Percentiles rank a stretch among this genome's conserved stretches.
phyloP scores from a whole-genome alignment of 2,888 invertebrate genomes.

The Pelosia muscerda region DNA sequence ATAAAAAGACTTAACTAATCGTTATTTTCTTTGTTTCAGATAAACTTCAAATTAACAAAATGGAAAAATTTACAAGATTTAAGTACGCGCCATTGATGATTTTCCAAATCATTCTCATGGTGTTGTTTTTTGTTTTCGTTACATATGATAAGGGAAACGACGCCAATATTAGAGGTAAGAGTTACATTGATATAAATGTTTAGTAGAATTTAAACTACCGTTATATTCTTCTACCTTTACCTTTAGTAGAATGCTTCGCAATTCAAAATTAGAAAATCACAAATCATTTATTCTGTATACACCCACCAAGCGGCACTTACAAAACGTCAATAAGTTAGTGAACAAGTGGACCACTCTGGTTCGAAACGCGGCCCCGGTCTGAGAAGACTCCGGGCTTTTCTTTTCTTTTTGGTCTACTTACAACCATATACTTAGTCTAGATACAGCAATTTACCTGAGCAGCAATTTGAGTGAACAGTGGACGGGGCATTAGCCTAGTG shows the following conservation, averaged over 20 bases:
- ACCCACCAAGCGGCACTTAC: too few species aligned
- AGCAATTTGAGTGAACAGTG: too few species aligned
- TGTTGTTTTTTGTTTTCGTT: slow-evolving; percentile 69
- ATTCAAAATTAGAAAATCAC: too few species aligned
- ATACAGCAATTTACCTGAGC: too few species aligned
- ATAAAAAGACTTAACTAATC: background rate
- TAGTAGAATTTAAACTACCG: background rate
- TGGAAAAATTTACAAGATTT: slow-evolving; percentile 60
- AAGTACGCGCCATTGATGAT: slow-evolving; percentile 72
- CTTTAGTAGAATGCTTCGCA: background rate
- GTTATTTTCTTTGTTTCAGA: slow-evolving; percentile 44
- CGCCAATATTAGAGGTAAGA: slow-evolving; percentile 64
- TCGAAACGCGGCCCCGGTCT: too few species aligned
- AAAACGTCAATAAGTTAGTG: too few species aligned
- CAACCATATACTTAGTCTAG: too few species aligned
- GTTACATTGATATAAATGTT: background rate
- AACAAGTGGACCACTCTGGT: too few species aligned
- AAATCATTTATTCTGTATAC: too few species aligned
- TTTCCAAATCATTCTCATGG: slow-evolving; percentile 73
- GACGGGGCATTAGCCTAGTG: too few species aligned
- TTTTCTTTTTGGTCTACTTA: too few species aligned
- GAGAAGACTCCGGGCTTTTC: too few species aligned
- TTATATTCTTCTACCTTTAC: background rate
- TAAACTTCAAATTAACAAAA: slow-evolving; percentile 41
- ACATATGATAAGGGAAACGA: slow-evolving; percentile 65